Conservation (phyloP, 2,797 vertebrate species). For the Mastacembelus armatus region DNA sequence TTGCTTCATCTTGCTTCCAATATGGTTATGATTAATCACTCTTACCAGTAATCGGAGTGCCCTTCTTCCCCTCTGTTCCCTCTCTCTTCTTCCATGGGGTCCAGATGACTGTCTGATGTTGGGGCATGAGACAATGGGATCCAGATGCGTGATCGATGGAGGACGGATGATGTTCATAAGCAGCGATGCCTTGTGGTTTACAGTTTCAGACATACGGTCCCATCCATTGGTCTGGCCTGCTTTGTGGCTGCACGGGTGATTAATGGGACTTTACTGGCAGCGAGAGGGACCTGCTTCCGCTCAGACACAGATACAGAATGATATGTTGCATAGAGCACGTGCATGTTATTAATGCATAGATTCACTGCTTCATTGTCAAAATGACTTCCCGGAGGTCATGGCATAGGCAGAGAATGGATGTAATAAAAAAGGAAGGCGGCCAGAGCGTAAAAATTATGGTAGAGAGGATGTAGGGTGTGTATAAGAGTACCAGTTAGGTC, state of each 20-base stretch:
- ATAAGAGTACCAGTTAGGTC: slow-evolving; percentile 36
- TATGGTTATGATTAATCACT: slow-evolving; percentile 79
- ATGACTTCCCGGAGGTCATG: slow-evolving; percentile 28
- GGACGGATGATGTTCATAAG: slow-evolving; percentile 73
- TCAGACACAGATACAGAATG: slow-evolving; percentile 59
- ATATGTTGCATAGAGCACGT: slow-evolving; percentile 33
- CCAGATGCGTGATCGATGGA: slow-evolving; percentile 83
- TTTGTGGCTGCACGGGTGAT: slow-evolving; percentile 70
- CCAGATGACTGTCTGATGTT: slow-evolving; percentile 79
- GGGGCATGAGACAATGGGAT: slow-evolving; percentile 79
- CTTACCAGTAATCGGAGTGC: slow-evolving; percentile 76
- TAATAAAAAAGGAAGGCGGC: slow-evolving; percentile 1
- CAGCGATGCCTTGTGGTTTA: slow-evolving; percentile 75
- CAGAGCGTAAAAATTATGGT: slow-evolving; percentile 34
- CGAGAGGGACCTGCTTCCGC: slow-evolving; percentile 59
- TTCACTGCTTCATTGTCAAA: slow-evolving; percentile 34
- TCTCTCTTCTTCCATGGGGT: slow-evolving; percentile 65
- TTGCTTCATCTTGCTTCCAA: slow-evolving; percentile 65
- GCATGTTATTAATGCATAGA: slow-evolving; percentile 35
- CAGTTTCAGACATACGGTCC: slow-evolving; percentile 72
- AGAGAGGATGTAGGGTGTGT: slow-evolving; percentile 22
- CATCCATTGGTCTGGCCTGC: slow-evolving; percentile 53
- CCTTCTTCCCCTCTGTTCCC: slow-evolving; percentile 60
- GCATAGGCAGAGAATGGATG: slow-evolving; percentile 19
- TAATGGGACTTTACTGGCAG: slow-evolving; percentile 79